Base-by-base conservation (phyloP, 2,113 vertebrate genomes). In the Myanophis thanlyinensis region DNA sequence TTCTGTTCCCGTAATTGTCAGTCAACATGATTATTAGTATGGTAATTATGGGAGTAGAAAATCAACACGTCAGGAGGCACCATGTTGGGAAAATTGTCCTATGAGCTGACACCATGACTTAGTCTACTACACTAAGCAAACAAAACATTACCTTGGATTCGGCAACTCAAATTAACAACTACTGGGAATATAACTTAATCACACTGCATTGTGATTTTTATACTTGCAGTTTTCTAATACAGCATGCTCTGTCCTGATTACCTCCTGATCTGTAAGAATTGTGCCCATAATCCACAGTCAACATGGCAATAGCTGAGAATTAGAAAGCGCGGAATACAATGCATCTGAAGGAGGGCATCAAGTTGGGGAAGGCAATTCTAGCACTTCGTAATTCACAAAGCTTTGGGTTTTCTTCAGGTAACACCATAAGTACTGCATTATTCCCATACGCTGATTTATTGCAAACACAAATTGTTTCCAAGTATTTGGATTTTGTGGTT, bases 61-160 rank as follows among this genome's bases (percentile, higher is more conserved):
- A 80, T 40, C 35, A 80, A 40, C 35, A 40, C 18, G 3, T 40
- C 35, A 18, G 40, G 67, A 40, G 18, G 67, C 35, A 40, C n/a
- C 35, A 20, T 20, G 67, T 40, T 40, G 59, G 62, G 62, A 67
- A 67, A 11, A 67, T n/a, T 35, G 44, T 56, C 73, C 48, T 27
- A 4, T 59, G 44, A 53, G 56, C 22, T 56, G 40, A 53, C 30
- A 85, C 88, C 23, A 44, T 80, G 22, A 85, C 67, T 85, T 85
- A 92, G 92, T 62, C 92, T 92, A 27, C 30, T 59, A 20, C 73
- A 92, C 52, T 73, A 59, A 92, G 73, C 92, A 92, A 92, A 89
- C 40, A 85, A 88, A 89, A 51, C 87, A 59, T 85, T 92, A n/a
- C 51, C 44, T 92, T 89, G 87, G 87, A 92, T 85, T 89, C 35